Conservation (phyloP, 2,113 vertebrate genomes). For the Cromileptes altivelis region DNA sequence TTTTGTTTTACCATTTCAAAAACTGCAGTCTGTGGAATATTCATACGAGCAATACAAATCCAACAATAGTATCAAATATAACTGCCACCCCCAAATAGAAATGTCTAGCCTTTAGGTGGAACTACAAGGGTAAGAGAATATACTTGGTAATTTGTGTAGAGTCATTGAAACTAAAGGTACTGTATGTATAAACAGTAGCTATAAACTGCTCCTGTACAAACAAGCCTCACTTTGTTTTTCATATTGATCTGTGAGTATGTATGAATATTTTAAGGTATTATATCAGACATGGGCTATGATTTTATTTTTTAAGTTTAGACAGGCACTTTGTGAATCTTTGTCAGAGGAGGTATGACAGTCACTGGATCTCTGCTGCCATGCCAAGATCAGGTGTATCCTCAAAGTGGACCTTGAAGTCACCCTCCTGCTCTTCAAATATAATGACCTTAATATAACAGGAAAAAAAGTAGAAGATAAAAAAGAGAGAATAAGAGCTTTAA, state of each 20-base stretch:
- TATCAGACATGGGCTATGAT: background rate
- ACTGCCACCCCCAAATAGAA: slow-evolving; percentile 2
- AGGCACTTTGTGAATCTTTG: background rate
- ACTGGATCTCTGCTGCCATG: slow-evolving; percentile 84
- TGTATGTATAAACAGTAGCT: slow-evolving; percentile 52
- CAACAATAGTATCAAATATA: slow-evolving; percentile 5
- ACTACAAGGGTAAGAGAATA: slow-evolving; percentile 11
- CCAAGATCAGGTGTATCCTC: slow-evolving; percentile 89
- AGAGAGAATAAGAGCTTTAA: background rate
- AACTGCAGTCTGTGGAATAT: slow-evolving; percentile 13
- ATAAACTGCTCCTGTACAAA: slow-evolving; percentile 56
- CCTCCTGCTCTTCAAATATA: slow-evolving; percentile 91
- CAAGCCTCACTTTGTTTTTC: slow-evolving; percentile 20
- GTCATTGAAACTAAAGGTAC: slow-evolving; percentile 48
- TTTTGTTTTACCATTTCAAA: slow-evolving; percentile 9
- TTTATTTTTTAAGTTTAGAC: background rate
- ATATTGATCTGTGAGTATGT: background rate
- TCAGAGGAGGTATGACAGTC: slow-evolving; percentile 34
- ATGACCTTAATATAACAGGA: slow-evolving; percentile 84
- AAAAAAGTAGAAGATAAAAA: background rate
- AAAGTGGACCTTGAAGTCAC: slow-evolving; percentile 88
- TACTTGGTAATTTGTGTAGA: slow-evolving; percentile 32
- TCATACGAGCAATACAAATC: slow-evolving; percentile 42
- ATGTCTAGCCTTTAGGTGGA: background rate
- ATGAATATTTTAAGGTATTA: background rate